Base-by-base conservation (phyloP, 2,888 invertebrate genomes). In the Tryphoninae sp. region DNA sequence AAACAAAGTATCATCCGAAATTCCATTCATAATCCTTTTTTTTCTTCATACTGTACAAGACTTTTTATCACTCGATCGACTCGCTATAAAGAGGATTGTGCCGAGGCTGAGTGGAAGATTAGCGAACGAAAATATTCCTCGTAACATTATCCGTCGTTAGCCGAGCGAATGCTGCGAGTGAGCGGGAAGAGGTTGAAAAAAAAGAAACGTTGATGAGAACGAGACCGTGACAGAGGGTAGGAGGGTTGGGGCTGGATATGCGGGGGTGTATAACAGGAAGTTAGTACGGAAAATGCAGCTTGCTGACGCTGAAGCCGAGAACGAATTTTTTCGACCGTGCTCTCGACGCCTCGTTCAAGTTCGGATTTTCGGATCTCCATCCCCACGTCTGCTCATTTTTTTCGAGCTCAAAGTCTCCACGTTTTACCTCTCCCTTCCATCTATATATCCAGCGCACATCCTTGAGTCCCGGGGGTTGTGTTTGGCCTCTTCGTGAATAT, bases 391-490 rank as follows among this genome's bases (percentile, higher is more conserved):
- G 49, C 58, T 64, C 51, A 42, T 82, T 64, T 72, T 67, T 67
- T 45, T 42, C 73, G 42, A 33, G 19, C 23, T 62, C 45, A 51
- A 69, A 69, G 26, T 67, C 55, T 64, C 49, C 45, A 26, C 69
- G 49, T 22, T 33, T 7, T 33, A 33, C 1, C 33, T 33, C 33
- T 33, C 45, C 23, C 16, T 11, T 53, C 9, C 65, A 69, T 83
- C 53, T 62, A 78, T 62, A 33, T 82, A 65, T 55, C 74, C 19
- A 33, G 11, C 45, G 74, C 49, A 80, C 59, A 81, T 83, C 82
- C 78, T 80, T 73, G 79, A 73, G 75, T 74, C 75, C 81, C 72
- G 22, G 69, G 72, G 74, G 77, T 84, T 84, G 72, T 82, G 78
- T 79, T 76, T 55, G 62, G 55, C 42, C 79, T 75, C 72, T 82